Evolutionary conservation across 2,113 vertebrate species (phyloP).

Genomic region (Pelmatolapia mariae): DNA sequence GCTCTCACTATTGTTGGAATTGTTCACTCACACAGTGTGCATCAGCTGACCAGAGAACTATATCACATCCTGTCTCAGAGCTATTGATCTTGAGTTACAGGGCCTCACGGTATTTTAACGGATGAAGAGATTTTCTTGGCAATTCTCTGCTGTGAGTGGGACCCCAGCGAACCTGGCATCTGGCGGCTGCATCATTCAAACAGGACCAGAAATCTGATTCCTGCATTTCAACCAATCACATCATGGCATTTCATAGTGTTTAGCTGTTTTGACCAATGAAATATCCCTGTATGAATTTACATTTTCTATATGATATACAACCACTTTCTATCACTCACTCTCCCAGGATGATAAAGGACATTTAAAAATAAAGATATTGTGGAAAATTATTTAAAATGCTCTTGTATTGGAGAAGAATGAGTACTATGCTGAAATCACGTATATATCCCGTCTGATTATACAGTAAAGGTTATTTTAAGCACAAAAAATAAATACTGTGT

Average conservation of each 20-base stretch:
- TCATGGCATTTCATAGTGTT: background rate
- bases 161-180: background rate
- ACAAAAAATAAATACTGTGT: background rate
- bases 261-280: slow-evolving; percentile 16
- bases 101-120: slow-evolving; percentile 55
- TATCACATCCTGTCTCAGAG: slow-evolving; percentile 51
- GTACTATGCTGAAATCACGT: background rate
- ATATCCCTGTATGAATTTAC: background rate
- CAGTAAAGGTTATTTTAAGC: background rate
- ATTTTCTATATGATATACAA: background rate
- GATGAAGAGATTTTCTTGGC: slow-evolving; percentile 48
- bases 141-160: slow-evolving; percentile 7
- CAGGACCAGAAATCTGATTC: slow-evolving; percentile 2
- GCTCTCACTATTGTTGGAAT: slow-evolving; percentile 36
- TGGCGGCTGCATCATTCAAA: slow-evolving; percentile 67
- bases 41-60: slow-evolving; percentile 56
- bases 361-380: background rate
- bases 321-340: background rate
- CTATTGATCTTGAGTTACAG: slow-evolving; percentile 48
- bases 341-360: background rate
- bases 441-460: background rate
- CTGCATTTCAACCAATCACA: slow-evolving; percentile 38
- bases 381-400: background rate
- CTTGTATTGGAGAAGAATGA: background rate
- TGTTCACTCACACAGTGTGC: slow-evolving; percentile 49